Conservation (phyloP, 2,888 invertebrate species). For the Mesorhabditis belari region DNA sequence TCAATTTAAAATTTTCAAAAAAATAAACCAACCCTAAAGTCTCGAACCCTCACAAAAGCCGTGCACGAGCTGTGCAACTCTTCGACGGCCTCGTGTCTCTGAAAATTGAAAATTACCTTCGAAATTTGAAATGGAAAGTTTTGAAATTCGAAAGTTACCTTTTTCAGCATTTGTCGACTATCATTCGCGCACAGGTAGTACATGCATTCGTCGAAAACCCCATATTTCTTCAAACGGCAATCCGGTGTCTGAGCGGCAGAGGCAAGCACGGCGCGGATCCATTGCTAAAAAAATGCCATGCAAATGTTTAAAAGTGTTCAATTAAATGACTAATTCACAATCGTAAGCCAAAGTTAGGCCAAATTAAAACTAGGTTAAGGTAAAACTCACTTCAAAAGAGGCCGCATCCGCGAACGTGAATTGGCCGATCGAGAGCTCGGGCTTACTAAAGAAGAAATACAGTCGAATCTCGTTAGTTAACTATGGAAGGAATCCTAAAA, state of each 20-base stretch:
- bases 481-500: no score
- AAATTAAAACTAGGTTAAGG: no score
- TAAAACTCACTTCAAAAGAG: not conserved
- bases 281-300: not conserved
- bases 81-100: not conserved
- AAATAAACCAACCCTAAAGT: constrained; percentile 20
- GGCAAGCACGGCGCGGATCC: not conserved
- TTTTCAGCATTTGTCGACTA: constrained; percentile 10
- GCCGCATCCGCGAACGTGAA: not conserved
- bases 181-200: constrained; percentile 27
- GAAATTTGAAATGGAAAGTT: no score
- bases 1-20: not conserved
- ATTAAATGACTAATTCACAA: no score
- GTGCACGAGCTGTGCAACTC: constrained; percentile 21
- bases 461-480: no score
- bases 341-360: no score
- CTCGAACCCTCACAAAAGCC: constrained; percentile 24
- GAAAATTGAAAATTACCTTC: no score
- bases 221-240: constrained; percentile 12
- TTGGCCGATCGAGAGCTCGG: not conserved
- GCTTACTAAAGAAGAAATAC: not conserved
- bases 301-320: no score
- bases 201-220: constrained; percentile 29
- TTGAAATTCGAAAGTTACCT: no score
- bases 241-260: not conserved